phyloP scores from a whole-genome alignment of 2,797 vertebrate species.

The Spinibarbus caldwelli region DNA sequence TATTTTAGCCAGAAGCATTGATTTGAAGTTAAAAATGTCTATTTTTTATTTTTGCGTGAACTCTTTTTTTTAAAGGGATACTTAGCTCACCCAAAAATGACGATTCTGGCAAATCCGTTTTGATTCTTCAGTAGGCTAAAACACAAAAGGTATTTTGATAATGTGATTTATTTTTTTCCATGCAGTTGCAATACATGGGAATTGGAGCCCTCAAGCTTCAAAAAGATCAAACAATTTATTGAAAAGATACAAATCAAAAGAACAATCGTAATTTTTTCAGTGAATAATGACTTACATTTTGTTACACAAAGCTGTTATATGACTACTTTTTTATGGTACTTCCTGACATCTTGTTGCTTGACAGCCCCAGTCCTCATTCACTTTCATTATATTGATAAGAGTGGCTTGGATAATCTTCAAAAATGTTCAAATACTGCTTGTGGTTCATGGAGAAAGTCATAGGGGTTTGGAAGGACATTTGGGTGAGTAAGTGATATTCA shows the following conservation, averaged over 20 bases:
- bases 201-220: background rate
- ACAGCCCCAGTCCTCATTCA: background rate
- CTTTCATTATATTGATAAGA: background rate
- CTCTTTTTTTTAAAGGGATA: too few relatives aligned
- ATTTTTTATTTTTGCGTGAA: too few relatives aligned
- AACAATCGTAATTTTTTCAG: background rate
- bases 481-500: background rate
- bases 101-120: background rate
- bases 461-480: background rate
- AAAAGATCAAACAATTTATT: background rate
- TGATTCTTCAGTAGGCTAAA: background rate
- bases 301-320: too few relatives aligned
- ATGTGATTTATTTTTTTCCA: background rate
- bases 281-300: too few relatives aligned
- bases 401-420: background rate
- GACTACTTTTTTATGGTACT: background rate
- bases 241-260: background rate
- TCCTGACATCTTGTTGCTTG: background rate
- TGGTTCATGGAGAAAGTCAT: background rate
- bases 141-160: background rate
- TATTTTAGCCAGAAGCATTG: background rate
- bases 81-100: background rate
- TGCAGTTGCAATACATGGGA: background rate
- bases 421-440: background rate
- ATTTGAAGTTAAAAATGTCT: background rate